These are phyloP conservation scores for Poecilia picta DNA, from an alignment of 2,797 vertebrate genomes.

Conservation along the genomic window DNA sequence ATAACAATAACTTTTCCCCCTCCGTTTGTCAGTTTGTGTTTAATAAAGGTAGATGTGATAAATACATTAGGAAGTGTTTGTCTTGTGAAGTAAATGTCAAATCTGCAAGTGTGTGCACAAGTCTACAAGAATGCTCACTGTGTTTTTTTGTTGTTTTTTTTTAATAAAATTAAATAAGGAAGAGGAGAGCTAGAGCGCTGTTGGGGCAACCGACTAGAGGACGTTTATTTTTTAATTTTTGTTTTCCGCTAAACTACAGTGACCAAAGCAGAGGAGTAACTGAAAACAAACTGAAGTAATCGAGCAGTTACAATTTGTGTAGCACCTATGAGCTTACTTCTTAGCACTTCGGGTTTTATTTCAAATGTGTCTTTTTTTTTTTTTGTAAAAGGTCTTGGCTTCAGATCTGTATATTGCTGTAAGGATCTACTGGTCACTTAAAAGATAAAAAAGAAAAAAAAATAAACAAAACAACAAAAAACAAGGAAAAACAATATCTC, in stretches of 20 bases:
- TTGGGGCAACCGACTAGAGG: conserved; percentile 13
- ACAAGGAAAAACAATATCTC: conserved; percentile 51
- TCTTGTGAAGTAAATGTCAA: conserved; percentile 82
- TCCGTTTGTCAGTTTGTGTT: conserved; percentile 66
- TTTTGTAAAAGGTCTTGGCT: conserved; percentile 76
- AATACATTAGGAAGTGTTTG: conserved; percentile 75
- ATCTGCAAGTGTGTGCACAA: conserved; percentile 71
- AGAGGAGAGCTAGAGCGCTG: conserved; percentile 3
- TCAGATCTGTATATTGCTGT: conserved; percentile 77
- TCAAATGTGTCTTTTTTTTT: conserved; percentile 61
- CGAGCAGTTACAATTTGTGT: conserved; percentile 78
- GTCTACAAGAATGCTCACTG: conserved; percentile 69
- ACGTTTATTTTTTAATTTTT: conserved; percentile 37
- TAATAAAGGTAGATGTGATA: conserved; percentile 73
- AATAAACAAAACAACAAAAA: conserved; percentile 20
- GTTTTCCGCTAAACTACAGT: conserved; percentile 69
- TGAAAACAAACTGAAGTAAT: conserved; percentile 64
- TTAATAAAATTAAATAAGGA: conserved; percentile 31
- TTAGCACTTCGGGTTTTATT: conserved; percentile 75
- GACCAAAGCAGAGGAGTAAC: conserved; percentile 77
- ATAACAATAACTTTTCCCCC: conserved; percentile 51
- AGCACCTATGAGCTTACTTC: conserved; percentile 70
- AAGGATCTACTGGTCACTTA: conserved; percentile 76
- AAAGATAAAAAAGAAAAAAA: conserved; percentile 50
- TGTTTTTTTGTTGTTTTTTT: conserved; percentile 55